Evolutionary conservation across 1,140 invertebrate genomes (phyloP).

Genomic region (Sesamia nonagrioides): DNA sequence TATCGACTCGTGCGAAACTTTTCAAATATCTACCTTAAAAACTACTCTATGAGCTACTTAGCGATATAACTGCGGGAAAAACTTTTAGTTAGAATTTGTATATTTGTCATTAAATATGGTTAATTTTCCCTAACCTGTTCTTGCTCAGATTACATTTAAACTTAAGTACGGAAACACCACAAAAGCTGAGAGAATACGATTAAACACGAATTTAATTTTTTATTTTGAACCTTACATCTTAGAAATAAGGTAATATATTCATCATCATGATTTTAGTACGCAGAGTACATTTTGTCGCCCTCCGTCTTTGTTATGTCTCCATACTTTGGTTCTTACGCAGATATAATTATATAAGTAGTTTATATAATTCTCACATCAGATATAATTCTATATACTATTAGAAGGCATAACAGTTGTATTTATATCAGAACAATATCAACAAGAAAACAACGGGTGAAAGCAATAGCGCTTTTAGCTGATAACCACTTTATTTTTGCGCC

Average conservation of each 20-base stretch:
- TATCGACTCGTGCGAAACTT: constrained; percentile 43
- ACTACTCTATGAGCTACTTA: constrained; percentile 26
- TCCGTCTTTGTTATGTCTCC: constrained; percentile 39
- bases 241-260: constrained; percentile 14
- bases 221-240: constrained; percentile 12
- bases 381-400: constrained; percentile 58
- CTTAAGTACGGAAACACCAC: constrained; percentile 5
- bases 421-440: constrained; percentile 70
- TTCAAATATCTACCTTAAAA: constrained; percentile 14
- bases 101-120: constrained; percentile 27
- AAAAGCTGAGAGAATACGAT: not conserved
- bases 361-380: constrained; percentile 51
- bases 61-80: constrained; percentile 25
- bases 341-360: constrained; percentile 42
- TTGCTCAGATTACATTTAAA: not conserved
- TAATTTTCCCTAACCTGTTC: not conserved
- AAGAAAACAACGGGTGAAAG: constrained; percentile 57
- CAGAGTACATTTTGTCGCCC: not conserved
- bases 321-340: constrained; percentile 26
- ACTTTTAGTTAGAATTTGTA: constrained; percentile 22
- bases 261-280: not conserved
- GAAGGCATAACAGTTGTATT: constrained; percentile 72
- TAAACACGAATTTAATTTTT: not conserved
- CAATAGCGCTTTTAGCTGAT: constrained; percentile 3
- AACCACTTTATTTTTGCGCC: not conserved